These are phyloP conservation scores for Muschampia plurimacula DNA, from an alignment of 2,888 invertebrate species.

Conservation along the genomic window DNA sequence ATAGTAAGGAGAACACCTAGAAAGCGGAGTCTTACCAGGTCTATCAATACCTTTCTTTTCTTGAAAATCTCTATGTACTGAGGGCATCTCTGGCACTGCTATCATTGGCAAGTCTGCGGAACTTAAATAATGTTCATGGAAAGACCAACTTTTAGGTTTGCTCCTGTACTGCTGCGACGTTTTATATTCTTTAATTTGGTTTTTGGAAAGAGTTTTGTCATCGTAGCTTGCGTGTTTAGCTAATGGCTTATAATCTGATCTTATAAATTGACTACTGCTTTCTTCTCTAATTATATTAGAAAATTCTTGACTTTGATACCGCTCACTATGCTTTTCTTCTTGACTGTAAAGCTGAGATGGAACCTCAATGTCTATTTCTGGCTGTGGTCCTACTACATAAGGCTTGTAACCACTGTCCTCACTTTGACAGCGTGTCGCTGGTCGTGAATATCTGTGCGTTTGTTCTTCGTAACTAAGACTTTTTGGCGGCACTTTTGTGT, in stretches of 20 bases:
- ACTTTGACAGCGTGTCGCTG: slow-evolving; percentile 86
- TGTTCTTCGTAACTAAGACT: slow-evolving; percentile 81
- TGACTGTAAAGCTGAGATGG: slow-evolving; percentile 86
- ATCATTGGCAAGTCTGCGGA: slow-evolving; percentile 83
- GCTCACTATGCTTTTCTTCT: slow-evolving; percentile 87
- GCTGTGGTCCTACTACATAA: slow-evolving; percentile 75
- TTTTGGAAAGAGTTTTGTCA: slow-evolving; percentile 87
- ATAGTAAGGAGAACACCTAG: slow-evolving; percentile 91
- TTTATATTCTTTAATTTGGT: slow-evolving; percentile 88
- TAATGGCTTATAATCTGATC: slow-evolving; percentile 85
- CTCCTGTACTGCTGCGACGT: slow-evolving; percentile 83
- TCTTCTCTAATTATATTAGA: slow-evolving; percentile 79
- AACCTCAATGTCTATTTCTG: slow-evolving; percentile 85
- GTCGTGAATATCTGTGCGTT: slow-evolving; percentile 75
- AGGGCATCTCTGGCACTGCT: slow-evolving; percentile 83
- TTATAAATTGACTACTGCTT: slow-evolving; percentile 68
- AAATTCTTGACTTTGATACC: slow-evolving; percentile 88
- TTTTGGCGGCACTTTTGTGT: slow-evolving; percentile 77
- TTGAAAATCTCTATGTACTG: slow-evolving; percentile 75
- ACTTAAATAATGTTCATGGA: slow-evolving; percentile 87
- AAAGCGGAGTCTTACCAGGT: slow-evolving; percentile 84
- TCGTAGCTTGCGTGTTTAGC: slow-evolving; percentile 88
- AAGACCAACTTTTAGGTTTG: slow-evolving; percentile 87
- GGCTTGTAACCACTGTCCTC: slow-evolving; percentile 84
- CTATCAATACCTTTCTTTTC: slow-evolving; percentile 74